Conservation (phyloP, 2,888 invertebrate species). For the Timandra comae region DNA sequence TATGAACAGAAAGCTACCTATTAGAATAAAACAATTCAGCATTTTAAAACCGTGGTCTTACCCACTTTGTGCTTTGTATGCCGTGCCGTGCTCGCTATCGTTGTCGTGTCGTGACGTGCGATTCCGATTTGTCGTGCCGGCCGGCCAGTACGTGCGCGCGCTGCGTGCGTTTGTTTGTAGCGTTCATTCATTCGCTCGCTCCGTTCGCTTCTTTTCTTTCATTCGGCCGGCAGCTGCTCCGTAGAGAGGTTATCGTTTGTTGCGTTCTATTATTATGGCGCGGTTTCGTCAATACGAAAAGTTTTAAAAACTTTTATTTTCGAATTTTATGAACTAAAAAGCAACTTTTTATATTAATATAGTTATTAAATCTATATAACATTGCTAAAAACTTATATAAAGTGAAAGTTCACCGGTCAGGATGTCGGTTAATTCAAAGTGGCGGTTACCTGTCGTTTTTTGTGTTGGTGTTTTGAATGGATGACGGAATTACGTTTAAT, state of each 20-base stretch:
- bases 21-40: no score
- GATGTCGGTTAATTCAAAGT: constrained; percentile 77
- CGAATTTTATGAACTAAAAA: constrained; percentile 40
- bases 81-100: no score
- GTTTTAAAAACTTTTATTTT: constrained; percentile 61
- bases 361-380: constrained; percentile 21
- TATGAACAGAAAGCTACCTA: neutral
- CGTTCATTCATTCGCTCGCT: no score
- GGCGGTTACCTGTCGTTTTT: constrained; percentile 77
- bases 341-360: constrained; percentile 23
- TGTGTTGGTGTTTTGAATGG: constrained; percentile 72
- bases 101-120: no score
- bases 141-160: no score
- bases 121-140: no score
- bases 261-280: constrained; percentile 49
- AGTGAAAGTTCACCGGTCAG: constrained; percentile 67
- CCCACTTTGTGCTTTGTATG: no score
- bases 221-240: constrained; percentile 56
- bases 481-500: constrained; percentile 68
- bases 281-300: constrained; percentile 62
- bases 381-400: constrained; percentile 30
- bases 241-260: constrained; percentile 22
- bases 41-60: no score
- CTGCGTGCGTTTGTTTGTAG: no score
- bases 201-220: no score